These are phyloP conservation scores for Paraescarpia echinospica DNA, from an alignment of 1,140 invertebrate species.

Conservation along the genomic window DNA sequence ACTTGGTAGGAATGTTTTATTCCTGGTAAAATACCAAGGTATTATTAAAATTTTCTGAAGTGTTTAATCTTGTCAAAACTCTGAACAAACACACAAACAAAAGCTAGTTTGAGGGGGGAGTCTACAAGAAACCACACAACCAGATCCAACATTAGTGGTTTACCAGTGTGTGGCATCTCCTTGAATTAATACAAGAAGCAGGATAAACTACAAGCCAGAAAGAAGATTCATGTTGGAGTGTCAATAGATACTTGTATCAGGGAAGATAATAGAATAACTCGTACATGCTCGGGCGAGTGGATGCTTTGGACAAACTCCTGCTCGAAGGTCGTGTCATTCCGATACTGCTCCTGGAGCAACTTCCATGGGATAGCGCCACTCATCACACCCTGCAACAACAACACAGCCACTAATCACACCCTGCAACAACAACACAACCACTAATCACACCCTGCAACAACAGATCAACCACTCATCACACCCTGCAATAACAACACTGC, in stretches of 20 bases:
- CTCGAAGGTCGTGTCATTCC: slow-evolving; percentile 77
- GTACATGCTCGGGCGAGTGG: slow-evolving; percentile 49
- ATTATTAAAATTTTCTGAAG: not conserved
- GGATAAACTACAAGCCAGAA: not conserved
- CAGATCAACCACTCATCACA: not conserved
- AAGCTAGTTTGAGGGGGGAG: not conserved
- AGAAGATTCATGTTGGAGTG: not conserved
- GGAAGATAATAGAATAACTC: not conserved
- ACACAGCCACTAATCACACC: not conserved
- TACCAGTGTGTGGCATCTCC: not conserved
- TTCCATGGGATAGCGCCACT: slow-evolving; percentile 93
- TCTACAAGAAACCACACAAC: not conserved
- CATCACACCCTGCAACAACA: slow-evolving; percentile 79
- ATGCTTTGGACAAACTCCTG: slow-evolving; percentile 79
- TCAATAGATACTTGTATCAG: not conserved
- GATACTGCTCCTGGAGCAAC: slow-evolving; percentile 84
- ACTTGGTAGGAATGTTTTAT: not conserved
- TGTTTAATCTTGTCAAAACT: not conserved
- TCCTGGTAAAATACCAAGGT: not conserved
- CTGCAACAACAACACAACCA: not conserved
- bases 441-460: no score
- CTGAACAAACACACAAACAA: not conserved
- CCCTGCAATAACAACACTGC: no score
- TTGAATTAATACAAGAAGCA: not conserved
- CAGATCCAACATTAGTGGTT: not conserved